phyloP scores from a whole-genome alignment of 2,113 vertebrate species.

The Phycodurus eques region DNA sequence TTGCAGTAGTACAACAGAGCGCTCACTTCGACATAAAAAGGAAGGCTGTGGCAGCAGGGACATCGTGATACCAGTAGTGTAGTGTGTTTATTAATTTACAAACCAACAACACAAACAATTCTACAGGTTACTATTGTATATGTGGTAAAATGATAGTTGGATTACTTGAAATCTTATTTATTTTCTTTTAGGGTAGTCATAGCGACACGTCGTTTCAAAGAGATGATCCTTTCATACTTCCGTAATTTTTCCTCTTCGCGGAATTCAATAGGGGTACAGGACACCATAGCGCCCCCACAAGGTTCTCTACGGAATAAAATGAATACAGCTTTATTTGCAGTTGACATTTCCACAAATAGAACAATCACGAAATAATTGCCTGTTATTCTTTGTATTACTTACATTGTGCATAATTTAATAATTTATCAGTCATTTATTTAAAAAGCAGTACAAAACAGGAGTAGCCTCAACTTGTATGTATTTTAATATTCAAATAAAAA shows the following conservation, averaged over 20 bases:
- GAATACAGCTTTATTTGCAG: background rate
- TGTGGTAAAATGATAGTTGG: background rate
- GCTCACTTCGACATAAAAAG: background rate
- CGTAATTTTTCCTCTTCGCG: constrained; percentile 28
- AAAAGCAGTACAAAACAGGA: constrained; percentile 19
- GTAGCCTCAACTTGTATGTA: background rate
- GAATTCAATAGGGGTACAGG: background rate
- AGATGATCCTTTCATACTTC: constrained; percentile 8
- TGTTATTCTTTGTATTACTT: background rate
- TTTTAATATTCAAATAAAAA: constrained; percentile 27
- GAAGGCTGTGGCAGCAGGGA: background rate
- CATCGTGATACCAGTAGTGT: background rate
- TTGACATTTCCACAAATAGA: background rate
- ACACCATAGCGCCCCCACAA: background rate
- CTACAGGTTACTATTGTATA: no score
- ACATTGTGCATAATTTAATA: background rate
- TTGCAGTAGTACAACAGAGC: background rate
- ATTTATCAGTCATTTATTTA: constrained; percentile 5
- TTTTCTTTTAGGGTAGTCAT: background rate
- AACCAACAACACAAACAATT: background rate
- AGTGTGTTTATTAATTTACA: background rate
- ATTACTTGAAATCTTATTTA: background rate
- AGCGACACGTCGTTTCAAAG: background rate
- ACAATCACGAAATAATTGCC: background rate
- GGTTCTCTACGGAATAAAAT: background rate